phyloP scores from a whole-genome alignment of 2,797 vertebrate species.

The Hydrocynus forskahlii region DNA sequence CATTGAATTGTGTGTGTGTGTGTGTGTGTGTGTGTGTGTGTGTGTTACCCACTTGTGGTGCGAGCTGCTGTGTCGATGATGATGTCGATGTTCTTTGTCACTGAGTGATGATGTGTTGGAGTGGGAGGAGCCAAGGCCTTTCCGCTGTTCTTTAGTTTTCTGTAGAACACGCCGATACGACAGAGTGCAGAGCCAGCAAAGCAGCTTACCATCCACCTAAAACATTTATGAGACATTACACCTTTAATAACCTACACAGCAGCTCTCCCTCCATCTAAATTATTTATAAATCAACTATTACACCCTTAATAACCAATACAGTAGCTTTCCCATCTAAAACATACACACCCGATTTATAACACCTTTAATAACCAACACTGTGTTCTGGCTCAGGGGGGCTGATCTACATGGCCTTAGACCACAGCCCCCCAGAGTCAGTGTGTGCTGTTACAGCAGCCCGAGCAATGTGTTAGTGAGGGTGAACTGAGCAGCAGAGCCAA shows the following conservation, averaged over 20 bases:
- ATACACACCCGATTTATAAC: no score
- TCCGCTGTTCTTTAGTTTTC: conserved; percentile 98
- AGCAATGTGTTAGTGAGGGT: no score
- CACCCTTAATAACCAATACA: background rate
- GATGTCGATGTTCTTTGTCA: conserved; percentile 96
- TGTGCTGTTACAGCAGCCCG: no score
- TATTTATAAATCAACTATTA: background rate
- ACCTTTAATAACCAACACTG: no score
- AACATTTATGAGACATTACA: background rate
- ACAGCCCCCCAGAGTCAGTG: no score
- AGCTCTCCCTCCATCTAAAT: background rate
- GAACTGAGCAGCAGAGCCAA: no score
- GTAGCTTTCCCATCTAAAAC: no score
- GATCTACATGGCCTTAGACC: no score
- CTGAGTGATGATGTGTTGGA: conserved; percentile 85
- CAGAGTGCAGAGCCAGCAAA: conserved; percentile 98
- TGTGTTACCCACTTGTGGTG: conserved; percentile 87
- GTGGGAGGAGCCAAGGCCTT: conserved; percentile 91
- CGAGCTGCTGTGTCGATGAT: conserved; percentile 86
- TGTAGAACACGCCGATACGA: conserved; percentile 98
- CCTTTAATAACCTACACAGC: background rate
- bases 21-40: no score
- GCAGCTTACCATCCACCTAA: conserved; percentile 95
- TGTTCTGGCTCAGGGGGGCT: no score
- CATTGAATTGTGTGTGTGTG: background rate